Base-by-base conservation (phyloP, 2,888 invertebrate genomes). In the Rotaria macrura region DNA sequence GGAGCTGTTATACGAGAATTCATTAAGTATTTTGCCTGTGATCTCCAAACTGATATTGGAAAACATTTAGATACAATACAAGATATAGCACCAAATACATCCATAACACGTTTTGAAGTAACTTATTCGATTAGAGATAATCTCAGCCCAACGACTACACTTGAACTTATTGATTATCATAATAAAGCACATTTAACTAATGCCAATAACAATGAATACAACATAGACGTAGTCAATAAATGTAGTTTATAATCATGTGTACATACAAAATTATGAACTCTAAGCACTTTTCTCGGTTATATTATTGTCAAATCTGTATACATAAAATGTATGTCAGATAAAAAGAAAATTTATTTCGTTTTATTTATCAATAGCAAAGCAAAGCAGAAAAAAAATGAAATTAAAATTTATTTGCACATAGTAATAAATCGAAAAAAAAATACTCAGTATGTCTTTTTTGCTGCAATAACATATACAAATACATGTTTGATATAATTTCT, bases 81-180 rank as follows among this genome's bases (percentile, higher is more conserved):
- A 43, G 79, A 79, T n/a, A 79, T 79, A 43, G 79, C 79, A 79
- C 79, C 79, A 25, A 79, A 79, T 43, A 79, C 79, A 43, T 79
- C 79, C 14, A n/a, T 79, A 43, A 79, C 79, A 25, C 40, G 79
- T 3, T 79, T 79, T 43, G 12, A 43, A 79, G n/a, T 79, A 40
- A 79, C 79, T 43, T 79, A 43, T 79, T 17, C 65, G 9, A 65
- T 7, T 34, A 34, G 25, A 34, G 34, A 65, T 2, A 43, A 79
- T 25, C 40, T 12, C 1, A 43, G 10, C 43, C 25, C 43, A 23
- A 40, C 23, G n/a, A 38, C n/a, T 7, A 79, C 40, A 79, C n/a
- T 79, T n/a, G 23, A 40, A n/a, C 79, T 79, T 43, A 6, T 79
- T 43, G 79, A 43, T 43, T 79, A 79, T 79, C 79, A 79, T 79